Base-by-base conservation (phyloP, 2,797 vertebrate species). In the Sebastolobus altivelis region DNA sequence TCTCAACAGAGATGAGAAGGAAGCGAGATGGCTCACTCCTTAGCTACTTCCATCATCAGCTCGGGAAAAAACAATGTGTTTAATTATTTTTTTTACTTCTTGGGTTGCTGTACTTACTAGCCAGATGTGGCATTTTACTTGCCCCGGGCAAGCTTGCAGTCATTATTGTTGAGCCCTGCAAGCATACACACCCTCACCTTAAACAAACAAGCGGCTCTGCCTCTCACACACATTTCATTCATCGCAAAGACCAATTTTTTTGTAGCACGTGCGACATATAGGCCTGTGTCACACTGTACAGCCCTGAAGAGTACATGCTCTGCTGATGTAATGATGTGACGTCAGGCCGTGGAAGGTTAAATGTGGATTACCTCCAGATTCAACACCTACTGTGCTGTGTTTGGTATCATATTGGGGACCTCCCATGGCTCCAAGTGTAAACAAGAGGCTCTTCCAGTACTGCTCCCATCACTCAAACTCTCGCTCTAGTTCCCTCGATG, bases 401-500 rank as follows among this genome's bases (percentile, higher is more conserved):
- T 90, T 87, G 81, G 79, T 43, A 38, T 90, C 92, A 80, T 18
- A 86, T 92, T 83, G 85, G 16, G 84, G 5, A 65, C 85, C 88
- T 83, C 92, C 91, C 72, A 77, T 79, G 75, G 88, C 79, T 91
- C 65, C 25, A 54, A 85, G 77, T 84, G 77, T 90, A 92, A 94
- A 89, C 85, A 89, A 81, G 37, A 82, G 67, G 73, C 72, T 77
- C 37, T 49, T 43, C 20, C 82, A 82, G 61, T 66, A 65, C 33
- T 55, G 75, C 55, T 76, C 75, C 77, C 11, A 70, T 89, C 83
- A 72, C 71, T 83, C 73, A 75, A 54, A 80, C 60, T 9, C 62
- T 33, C 59, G 31, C n/a, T 54, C 46, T 61, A 33, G 2, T 16
- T 63, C 55, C 37, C 69, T 74, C 27, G 60, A 20, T 67, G 49